Evolutionary conservation across 1,140 invertebrate genomes (phyloP).

Genomic region (Heliconius congener): DNA sequence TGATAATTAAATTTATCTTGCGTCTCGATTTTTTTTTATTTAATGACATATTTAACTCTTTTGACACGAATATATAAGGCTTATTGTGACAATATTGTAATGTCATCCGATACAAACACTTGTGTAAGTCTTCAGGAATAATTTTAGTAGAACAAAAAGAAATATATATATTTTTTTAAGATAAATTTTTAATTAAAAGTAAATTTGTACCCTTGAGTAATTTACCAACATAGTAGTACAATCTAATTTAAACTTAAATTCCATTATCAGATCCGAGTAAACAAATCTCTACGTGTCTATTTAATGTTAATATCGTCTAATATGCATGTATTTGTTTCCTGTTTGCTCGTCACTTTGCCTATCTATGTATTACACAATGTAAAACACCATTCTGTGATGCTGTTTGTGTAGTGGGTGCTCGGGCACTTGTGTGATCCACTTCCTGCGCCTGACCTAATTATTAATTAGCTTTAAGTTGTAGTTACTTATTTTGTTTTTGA

Average conservation of each 20-base stretch:
- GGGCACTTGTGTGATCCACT: background rate
- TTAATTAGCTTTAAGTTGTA: background rate
- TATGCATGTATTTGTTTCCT: constrained; percentile 37
- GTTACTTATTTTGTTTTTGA: background rate
- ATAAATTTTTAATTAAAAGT: background rate
- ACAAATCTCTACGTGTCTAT: constrained; percentile 38
- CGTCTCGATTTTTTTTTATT: too few species aligned
- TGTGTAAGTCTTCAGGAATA: too few species aligned
- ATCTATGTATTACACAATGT: background rate
- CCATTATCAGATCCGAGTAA: constrained; percentile 19
- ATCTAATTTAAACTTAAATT: background rate
- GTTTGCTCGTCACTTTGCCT: constrained; percentile 29
- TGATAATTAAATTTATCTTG: too few species aligned
- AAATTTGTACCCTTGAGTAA: background rate
- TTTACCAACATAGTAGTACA: background rate
- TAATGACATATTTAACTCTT: too few species aligned
- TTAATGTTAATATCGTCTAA: constrained; percentile 34
- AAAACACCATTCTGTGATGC: background rate
- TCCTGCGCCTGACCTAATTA: background rate
- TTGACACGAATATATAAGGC: too few species aligned
- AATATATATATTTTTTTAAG: too few species aligned
- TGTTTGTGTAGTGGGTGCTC: background rate
- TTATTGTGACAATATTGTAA: too few species aligned
- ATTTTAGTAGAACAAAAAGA: too few species aligned
- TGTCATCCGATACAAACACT: too few species aligned